Conservation (phyloP, 1,140 invertebrate species). For the Dolichoris vasculosae region DNA sequence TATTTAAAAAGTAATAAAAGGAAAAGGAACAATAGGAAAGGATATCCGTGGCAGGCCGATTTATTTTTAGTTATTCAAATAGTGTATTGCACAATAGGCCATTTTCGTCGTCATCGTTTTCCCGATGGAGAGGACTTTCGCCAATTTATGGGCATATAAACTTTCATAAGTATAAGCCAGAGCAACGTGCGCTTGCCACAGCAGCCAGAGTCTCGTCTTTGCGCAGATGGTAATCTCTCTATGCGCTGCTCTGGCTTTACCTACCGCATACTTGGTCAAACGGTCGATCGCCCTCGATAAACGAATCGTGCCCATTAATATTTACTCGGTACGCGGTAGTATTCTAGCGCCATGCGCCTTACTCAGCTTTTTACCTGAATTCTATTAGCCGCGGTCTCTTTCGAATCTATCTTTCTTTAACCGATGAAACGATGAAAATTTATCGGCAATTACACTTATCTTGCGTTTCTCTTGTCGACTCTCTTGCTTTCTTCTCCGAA, state of each 20-base stretch:
- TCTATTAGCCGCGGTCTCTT: neutral
- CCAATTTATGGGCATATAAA: constrained; percentile 42
- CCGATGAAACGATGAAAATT: neutral
- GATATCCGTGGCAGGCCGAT: constrained; percentile 12
- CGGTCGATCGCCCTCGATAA: constrained; percentile 44
- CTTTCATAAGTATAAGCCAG: constrained; percentile 35
- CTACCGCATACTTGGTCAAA: constrained; percentile 48
- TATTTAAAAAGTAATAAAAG: constrained; percentile 15
- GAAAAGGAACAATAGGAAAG: neutral
- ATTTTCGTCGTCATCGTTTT: constrained; percentile 44
- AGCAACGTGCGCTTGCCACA: neutral
- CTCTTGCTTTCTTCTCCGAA: neutral
- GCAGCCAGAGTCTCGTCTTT: neutral
- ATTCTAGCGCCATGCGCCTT: constrained; percentile 23
- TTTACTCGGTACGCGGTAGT: constrained; percentile 35
- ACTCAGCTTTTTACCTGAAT: constrained; percentile 32
- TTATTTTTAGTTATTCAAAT: constrained; percentile 48
- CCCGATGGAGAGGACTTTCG: constrained; percentile 24
- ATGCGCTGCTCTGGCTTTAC: constrained; percentile 21
- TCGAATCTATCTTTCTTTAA: neutral
- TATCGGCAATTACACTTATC: constrained; percentile 18
- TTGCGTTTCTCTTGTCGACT: neutral
- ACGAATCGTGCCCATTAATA: constrained; percentile 54
- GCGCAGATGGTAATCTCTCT: constrained; percentile 40
- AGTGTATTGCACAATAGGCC: constrained; percentile 36